phyloP scores from a whole-genome alignment of 2,888 invertebrate genomes.

The Luperina nickerlii region DNA sequence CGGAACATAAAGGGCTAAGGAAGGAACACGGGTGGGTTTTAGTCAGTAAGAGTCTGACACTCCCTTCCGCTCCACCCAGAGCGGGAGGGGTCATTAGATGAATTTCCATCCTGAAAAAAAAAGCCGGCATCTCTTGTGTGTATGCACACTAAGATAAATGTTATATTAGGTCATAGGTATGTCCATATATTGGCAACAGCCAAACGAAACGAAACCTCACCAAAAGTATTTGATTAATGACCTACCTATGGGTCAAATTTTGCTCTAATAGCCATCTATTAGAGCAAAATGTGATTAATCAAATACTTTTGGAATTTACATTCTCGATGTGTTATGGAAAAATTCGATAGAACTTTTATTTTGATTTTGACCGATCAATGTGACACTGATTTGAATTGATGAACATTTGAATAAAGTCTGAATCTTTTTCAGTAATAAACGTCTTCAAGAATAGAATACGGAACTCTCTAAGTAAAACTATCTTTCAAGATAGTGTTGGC shows the following conservation, averaged over 20 bases:
- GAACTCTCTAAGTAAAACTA: neutral
- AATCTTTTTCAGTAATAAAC: neutral
- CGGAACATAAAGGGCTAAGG: too few relatives aligned
- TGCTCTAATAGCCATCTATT: neutral
- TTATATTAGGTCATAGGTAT: too few relatives aligned
- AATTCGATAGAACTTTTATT: neutral
- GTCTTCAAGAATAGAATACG: conserved; percentile 11
- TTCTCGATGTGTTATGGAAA: neutral
- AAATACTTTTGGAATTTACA: neutral
- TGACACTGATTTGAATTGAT: conserved; percentile 7
- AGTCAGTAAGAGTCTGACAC: too few relatives aligned
- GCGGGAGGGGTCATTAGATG: too few relatives aligned
- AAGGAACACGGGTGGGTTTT: too few relatives aligned
- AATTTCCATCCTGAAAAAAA: too few relatives aligned
- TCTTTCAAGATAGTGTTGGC: neutral
- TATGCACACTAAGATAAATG: neutral
- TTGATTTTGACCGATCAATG: neutral
- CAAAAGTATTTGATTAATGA: neutral
- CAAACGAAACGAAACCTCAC: neutral
- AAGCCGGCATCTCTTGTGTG: too few relatives aligned
- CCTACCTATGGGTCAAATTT: neutral
- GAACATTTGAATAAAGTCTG: neutral
- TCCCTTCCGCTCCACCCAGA: too few relatives aligned
- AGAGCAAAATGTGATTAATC: too few relatives aligned
- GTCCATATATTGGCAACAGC: neutral